A percentile compares a stretch with the other conserved stretches of the same genome.
phyloP scores from a whole-genome alignment of 2,888 invertebrate genomes.

The Xiphydria camelus region DNA sequence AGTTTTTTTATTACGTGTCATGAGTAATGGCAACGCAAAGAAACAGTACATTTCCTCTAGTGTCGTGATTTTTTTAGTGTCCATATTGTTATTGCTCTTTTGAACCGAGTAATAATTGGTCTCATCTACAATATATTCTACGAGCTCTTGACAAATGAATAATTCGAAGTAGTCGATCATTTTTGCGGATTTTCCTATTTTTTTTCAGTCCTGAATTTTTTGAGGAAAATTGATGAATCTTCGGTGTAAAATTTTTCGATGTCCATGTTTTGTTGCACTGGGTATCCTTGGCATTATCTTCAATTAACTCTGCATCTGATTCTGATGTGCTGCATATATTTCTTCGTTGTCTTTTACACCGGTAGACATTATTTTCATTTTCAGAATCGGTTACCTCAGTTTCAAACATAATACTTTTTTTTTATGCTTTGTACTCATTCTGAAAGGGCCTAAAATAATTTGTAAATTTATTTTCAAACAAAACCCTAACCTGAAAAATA shows the following conservation, averaged over 20 bases:
- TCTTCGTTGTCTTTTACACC: slow-evolving; percentile 15
- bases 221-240: slow-evolving; percentile 16
- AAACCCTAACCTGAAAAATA: slow-evolving; percentile 17
- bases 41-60: slow-evolving; percentile 19
- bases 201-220: slow-evolving; percentile 10
- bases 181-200: slow-evolving; percentile 11
- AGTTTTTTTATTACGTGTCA: slow-evolving; percentile 21
- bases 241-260: slow-evolving; percentile 14
- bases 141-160: slow-evolving; percentile 17
- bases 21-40: slow-evolving; percentile 13
- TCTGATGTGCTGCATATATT: slow-evolving; percentile 19
- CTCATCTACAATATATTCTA: slow-evolving; percentile 18
- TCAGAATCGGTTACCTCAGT: slow-evolving; percentile 14
- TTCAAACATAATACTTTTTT: slow-evolving; percentile 22
- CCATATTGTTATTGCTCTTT: slow-evolving; percentile 19
- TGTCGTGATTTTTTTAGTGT: slow-evolving; percentile 15
- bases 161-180: slow-evolving; percentile 18
- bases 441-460: slow-evolving; percentile 20
- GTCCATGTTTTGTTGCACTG: slow-evolving; percentile 16
- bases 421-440: slow-evolving; percentile 17
- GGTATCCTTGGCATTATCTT: slow-evolving; percentile 13
- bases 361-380: slow-evolving; percentile 22
- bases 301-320: slow-evolving; percentile 16
- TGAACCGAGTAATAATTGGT: slow-evolving; percentile 14
- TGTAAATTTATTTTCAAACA: slow-evolving; percentile 22